phyloP scores from a whole-genome alignment of 2,888 invertebrate genomes.

The Drosophila melanosoma region DNA sequence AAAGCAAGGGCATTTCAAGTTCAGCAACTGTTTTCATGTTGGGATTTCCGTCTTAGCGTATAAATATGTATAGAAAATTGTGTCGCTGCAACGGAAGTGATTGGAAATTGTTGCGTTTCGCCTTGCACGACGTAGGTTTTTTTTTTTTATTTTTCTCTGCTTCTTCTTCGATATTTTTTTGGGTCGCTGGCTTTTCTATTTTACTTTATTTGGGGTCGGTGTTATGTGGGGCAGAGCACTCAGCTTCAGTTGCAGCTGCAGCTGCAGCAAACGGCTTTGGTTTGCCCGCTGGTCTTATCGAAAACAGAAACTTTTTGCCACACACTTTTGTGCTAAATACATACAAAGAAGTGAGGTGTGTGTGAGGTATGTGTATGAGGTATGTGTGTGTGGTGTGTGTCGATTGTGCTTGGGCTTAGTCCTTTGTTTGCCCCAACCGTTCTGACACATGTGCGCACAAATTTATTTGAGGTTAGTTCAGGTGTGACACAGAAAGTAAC shows the following conservation, averaged over 20 bases:
- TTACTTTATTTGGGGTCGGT: conserved; percentile 4
- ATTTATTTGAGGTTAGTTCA: conserved; percentile 82
- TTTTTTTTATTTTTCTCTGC: not conserved
- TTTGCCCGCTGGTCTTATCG: conserved; percentile 59
- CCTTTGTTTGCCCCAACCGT: conserved; percentile 52
- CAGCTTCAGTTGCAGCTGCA: conserved; percentile 37
- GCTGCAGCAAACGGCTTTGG: not conserved
- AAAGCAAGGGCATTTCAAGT: not conserved
- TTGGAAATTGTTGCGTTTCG: conserved; percentile 79
- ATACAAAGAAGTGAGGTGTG: not conserved
- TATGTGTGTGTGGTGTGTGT: conserved; percentile 11
- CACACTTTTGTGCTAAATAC: conserved; percentile 19
- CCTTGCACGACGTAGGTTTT: conserved; percentile 37
- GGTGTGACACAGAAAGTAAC: conserved; percentile 78
- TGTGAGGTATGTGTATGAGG: conserved; percentile 4
- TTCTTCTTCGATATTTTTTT: not conserved
- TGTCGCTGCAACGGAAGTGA: conserved; percentile 81
- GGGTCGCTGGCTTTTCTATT: conserved; percentile 3
- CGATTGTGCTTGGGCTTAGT: conserved; percentile 30
- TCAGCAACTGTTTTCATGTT: not conserved
- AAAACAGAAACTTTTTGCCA: conserved; percentile 59
- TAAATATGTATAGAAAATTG: conserved; percentile 75
- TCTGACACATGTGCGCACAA: conserved; percentile 70
- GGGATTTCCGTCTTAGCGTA: conserved; percentile 57
- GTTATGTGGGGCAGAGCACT: conserved; percentile 44